Evolutionary conservation across 2,888 invertebrate species (phyloP), one percentile per base, ranked within the genome.

Genomic region (Spodoptera littoralis): DNA sequence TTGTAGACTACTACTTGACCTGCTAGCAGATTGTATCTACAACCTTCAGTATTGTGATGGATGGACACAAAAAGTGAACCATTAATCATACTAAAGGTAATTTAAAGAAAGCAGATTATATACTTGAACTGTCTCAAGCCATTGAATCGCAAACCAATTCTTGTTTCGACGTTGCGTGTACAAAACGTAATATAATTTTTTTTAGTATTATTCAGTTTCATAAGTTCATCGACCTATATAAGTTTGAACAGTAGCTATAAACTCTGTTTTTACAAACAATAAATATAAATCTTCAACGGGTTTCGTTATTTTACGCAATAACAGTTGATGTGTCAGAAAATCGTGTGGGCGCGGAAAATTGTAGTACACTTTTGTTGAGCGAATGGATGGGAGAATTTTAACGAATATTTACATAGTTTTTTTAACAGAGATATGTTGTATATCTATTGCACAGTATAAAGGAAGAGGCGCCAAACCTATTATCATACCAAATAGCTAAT

Each of bases 181-280:
- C 44, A 58, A 30, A 52, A 70, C 60, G 61, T 71, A 66, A 76
- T 61, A 65, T 60, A 56, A 48, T 66, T 78, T 70, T 41, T 59
- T 55, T 54, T 53, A 53, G 2, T 8, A 36, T 9, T 43, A 63
- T 30, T 50, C 36, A 12, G 22, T 24, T 65, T 49, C 53, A 69
- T 66, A 60, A 73, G 82, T 76, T 73, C 82, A 59, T 74, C 64
- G 74, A 70, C 80, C 82, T 72, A 76, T 9, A 70, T 78, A 59
- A 46, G 13, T 61, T 70, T 55, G 47, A 64, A 73, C 12, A 64
- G 65, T 60, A 48, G 56, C 62, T 73, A 72, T 65, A 73, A 66
- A 73, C 71, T 71, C 30, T 60, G 45, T 65, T 70, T 76, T 68
- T 62, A 65, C 48, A 72, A 68, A 76, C 64, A 65, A 68, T 73